Base-by-base conservation (phyloP, 2,113 vertebrate genomes). In the Malurus melanocephalus region DNA sequence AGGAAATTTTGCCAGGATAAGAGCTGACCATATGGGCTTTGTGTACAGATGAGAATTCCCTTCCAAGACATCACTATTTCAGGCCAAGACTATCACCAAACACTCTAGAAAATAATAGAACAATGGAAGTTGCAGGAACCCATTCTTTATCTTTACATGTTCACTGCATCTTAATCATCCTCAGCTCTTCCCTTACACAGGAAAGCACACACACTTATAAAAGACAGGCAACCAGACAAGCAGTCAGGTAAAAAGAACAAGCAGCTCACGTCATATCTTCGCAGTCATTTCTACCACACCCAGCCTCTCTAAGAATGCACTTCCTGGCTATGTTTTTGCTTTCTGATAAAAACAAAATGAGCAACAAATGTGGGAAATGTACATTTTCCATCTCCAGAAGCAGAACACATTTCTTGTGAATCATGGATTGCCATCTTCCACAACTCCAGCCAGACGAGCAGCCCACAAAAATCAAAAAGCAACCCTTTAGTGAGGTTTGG, bases 271-370 rank as follows among this genome's bases (percentile, higher is more conserved):
- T 59, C 1, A 0, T 49, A 40, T 65, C 66, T 81, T 85, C 11
- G 4, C 62, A 67, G 74, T 60, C 8, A 1, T 43, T 45, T 55
- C 35, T 46, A 45, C 88, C 77, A 92, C 88, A 77, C 71, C 86
- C 90, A 85, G 0, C 7, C 38, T 65, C 73, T 83, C 69, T 42
- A 88, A 85, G 43, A 90, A 65, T 1, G 2, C 20, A 55, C 56
- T 93, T 93, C 84, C 90, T 81, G 85, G 35, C 45, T 59, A 5
- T 5, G 66, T 16, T 80, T 92, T 89, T 22, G 10, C 81, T 81
- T 92, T 71, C 74, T 79, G 83, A 93, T 76, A 73, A 85, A 93
- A 93, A 90, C 23, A 65, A 88, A 86, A 68, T 66, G 40, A 88
- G 69, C 33, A 85, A 69, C 61, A 43, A 75, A 69, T 73, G 84